Evolutionary conservation across 2,888 invertebrate genomes (phyloP).

Genomic region (Acronicta psi): DNA sequence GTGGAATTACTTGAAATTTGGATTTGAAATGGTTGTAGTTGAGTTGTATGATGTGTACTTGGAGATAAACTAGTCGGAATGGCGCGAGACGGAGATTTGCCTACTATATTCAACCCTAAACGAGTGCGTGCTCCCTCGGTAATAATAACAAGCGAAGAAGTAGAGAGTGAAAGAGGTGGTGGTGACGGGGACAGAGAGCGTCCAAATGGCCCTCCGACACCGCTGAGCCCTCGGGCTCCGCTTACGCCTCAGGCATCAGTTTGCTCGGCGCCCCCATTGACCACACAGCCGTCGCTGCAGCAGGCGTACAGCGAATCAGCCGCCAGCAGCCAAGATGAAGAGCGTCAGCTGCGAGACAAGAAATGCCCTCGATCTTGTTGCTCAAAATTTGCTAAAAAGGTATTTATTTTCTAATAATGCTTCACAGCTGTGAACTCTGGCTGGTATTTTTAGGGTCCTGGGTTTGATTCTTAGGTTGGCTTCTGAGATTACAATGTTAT

Average conservation of each 20-base stretch:
- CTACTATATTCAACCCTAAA: slow-evolving; percentile 94
- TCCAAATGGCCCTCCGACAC: slow-evolving; percentile 85
- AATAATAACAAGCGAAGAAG: slow-evolving; percentile 91
- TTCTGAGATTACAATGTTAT: too few relatives aligned
- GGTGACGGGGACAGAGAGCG: slow-evolving; percentile 78
- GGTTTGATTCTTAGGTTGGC: too few relatives aligned
- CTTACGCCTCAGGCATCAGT: slow-evolving; percentile 84
- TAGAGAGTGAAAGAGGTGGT: slow-evolving; percentile 75
- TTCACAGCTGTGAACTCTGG: too few relatives aligned
- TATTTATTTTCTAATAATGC: slow-evolving; percentile 61
- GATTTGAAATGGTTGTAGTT: slow-evolving; percentile 35
- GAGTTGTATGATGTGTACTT: slow-evolving; percentile 54
- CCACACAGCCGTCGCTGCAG: slow-evolving; percentile 84
- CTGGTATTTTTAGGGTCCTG: too few relatives aligned
- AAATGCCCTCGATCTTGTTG: slow-evolving; percentile 93
- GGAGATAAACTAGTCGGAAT: slow-evolving; percentile 71
- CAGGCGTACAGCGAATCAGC: slow-evolving; percentile 87
- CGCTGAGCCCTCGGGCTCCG: slow-evolving; percentile 81
- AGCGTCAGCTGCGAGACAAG: slow-evolving; percentile 83
- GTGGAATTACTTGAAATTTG: slow-evolving; percentile 17
- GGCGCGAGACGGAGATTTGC: slow-evolving; percentile 93
- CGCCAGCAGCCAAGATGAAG: slow-evolving; percentile 90
- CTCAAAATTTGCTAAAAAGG: slow-evolving; percentile 95
- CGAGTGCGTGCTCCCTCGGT: slow-evolving; percentile 91
- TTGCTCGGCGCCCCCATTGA: slow-evolving; percentile 84